Evolutionary conservation across 1,140 invertebrate genomes (phyloP).

Genomic region (Nasonia longicornis): DNA sequence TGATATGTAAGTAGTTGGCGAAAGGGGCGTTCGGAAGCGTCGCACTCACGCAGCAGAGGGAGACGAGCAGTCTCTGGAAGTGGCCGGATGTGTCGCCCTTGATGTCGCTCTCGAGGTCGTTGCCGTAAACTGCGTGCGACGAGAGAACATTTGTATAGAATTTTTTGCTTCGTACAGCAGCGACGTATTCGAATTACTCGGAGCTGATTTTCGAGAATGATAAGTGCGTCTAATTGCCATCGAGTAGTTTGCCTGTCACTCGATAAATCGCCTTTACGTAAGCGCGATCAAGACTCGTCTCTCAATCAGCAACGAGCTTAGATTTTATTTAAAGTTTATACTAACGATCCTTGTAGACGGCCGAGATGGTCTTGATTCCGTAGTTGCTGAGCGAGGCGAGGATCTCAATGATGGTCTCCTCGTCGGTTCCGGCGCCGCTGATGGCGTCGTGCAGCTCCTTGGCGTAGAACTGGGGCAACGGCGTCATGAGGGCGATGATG

Average conservation of each 20-base stretch:
- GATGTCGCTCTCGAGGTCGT: slow-evolving; percentile 83
- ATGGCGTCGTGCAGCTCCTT: slow-evolving; percentile 90
- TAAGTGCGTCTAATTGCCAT: too few species aligned
- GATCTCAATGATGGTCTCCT: slow-evolving; percentile 91
- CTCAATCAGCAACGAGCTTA: not conserved
- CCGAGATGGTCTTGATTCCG: slow-evolving; percentile 86
- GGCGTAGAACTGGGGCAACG: slow-evolving; percentile 89
- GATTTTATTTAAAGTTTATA: slow-evolving; percentile 44
- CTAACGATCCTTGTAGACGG: slow-evolving; percentile 88
- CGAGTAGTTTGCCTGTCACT: too few species aligned
- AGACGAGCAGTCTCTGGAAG: slow-evolving; percentile 86
- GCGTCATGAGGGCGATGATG: slow-evolving; percentile 87
- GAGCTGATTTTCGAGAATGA: too few species aligned
- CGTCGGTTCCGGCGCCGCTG: slow-evolving; percentile 85
- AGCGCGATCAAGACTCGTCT: not conserved
- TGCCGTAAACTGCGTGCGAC: slow-evolving; percentile 76
- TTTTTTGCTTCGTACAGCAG: too few species aligned
- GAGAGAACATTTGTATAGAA: not conserved
- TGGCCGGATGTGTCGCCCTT: slow-evolving; percentile 89
- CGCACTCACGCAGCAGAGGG: slow-evolving; percentile 76
- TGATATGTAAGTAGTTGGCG: not conserved
- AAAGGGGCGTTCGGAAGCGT: not conserved
- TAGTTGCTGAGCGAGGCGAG: slow-evolving; percentile 90
- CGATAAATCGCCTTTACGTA: not conserved
- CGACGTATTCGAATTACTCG: too few species aligned